Evolutionary conservation across 2,888 invertebrate species (phyloP), one percentile per base, ranked within the genome.

Genomic region (Aphidius colemani): DNA sequence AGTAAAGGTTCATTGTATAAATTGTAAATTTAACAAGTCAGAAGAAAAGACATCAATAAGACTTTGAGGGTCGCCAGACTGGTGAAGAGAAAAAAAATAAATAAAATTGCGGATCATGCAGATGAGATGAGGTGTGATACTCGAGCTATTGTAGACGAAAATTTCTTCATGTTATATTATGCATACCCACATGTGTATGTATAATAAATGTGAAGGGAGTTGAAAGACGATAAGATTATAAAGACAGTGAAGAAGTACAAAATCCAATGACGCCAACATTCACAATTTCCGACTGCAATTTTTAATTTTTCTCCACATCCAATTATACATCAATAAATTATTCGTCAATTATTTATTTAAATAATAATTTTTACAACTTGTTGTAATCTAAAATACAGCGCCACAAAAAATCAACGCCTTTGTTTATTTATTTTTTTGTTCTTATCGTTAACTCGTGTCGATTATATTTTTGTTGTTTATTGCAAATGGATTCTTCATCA

Each of bases 401-500:
- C 13, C 72, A 76, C 77, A 78, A 78, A 71, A 72, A 78, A 77
- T 77, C 76, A 76, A 75, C 61, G 43, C 45, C 55, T 56, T 18
- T 18, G 2, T 18, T 49, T 43, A 11, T 61, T 53, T 57, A 57
- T 18, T 18, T 18, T 18, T 18, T 2, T 18, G 13, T 18, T 18
- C 53, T 49, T 55, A 58, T 61, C 55, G 63, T 66, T 67, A 61
- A 30, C 64, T 63, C 58, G n/a, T 71, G 69, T 67, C 70, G 64
- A 72, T 76, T 78, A 77, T 79, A 81, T 80, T 79, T 79, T 71
- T 72, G 81, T 82, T 81, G 81, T 82, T 82, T 82, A 82, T 81
- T 82, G 82, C 82, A 82, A 82, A 82, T 82, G 82, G 79, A 82
- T 82, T 82, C 78, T 76, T 74, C 78, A 77, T 77, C 75, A 77